Evolutionary conservation across 2,113 vertebrate genomes (phyloP), one percentile per base, ranked within the genome.

Genomic region (Desmodus rotundus): DNA sequence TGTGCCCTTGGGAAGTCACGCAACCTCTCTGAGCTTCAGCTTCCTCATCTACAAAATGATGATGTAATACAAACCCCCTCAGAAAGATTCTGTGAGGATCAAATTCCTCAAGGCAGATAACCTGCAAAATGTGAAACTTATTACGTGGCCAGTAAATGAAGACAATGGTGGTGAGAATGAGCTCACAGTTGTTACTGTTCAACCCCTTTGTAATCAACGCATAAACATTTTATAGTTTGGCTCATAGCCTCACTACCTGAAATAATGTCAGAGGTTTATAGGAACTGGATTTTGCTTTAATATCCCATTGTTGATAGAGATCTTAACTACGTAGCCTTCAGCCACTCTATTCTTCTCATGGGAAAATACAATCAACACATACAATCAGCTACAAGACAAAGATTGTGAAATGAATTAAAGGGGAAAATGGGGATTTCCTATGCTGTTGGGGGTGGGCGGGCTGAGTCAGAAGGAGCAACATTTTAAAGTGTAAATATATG

Each of bases 11-110:
- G 65, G 14, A 31, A 68, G 31, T 72, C 36, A 33, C 3, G 2
- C 50, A 12, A 74, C 77, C n/a, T 80, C 93, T 93, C 83, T 86
- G 70, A 86, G 38, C 86, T 72, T 73, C 26, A 11, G 22, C 38
- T 54, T 88, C 77, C 33, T 87, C 61, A 58, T 36, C 38, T 73
- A 20, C 19, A 91, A 70, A 85, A 72, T 24, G 63, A 47, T 24
- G 26, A 16, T 50, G 11, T 77, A 24, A 28, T 67, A 81, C 24
- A 31, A 16, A 26, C 36, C 47, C 16, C 61, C 52, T 80, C 47
- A 20, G 2, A 77, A 70, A 19, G 52, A 31, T 70, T 67, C 41
- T 58, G 11, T 77, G 61, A 87, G 4, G 70, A n/a, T 43, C 16
- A 11, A 17, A 16, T 83, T 54, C 80, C 54, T 24, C 67, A 22